Base-by-base conservation (phyloP, 2,888 invertebrate genomes). In the Dexiosoma caninum region DNA sequence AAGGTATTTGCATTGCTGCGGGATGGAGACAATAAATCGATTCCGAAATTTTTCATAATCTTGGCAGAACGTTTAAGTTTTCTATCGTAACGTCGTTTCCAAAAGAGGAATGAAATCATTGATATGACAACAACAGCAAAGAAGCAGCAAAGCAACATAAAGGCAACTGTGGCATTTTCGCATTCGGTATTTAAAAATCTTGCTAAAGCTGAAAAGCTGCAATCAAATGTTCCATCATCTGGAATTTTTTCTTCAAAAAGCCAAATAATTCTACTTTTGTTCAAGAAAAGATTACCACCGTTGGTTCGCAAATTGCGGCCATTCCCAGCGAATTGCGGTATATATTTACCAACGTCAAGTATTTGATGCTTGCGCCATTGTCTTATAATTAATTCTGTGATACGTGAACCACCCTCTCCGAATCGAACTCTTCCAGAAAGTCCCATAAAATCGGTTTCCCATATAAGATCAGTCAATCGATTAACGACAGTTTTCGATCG, bases 391-490 rank as follows among this genome's bases (percentile, higher is more conserved):
- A 94, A 92, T 1, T 91, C 90, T 0, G 93, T 92, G 72, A 92
- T 91, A 37, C 95, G 91, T 3, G 95, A 94, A 1, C 94, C 93
- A 0, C 94, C 94, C 0, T 93, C 93, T 0, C 92, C 89, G 86
- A 95, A 95, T 83, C 92, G 92, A 5, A 95, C 94, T 75, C 92
- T 90, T 0, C 95, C 95, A 0, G 95, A 95, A 0, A 95, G 94
- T 2, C 96, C 96, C 59, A 92, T 87, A 86, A 95, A 95, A 85
- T 94, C 92, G 0, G 94, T 94, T 78, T 92, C 89, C 83, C 93
- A 92, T 37, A 95, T 92, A 12, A 94, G 90, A 14, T 92, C 90
- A 2, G 93, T 92, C 55, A 94, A 91, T 75, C 92, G 91, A 16
- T 83, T 81, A 0, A 83, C 84, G 5, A 87, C 85, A 4, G 81